These are phyloP conservation scores for Heterotis niloticus DNA, from an alignment of 2,113 vertebrate species.

Conservation along the genomic window DNA sequence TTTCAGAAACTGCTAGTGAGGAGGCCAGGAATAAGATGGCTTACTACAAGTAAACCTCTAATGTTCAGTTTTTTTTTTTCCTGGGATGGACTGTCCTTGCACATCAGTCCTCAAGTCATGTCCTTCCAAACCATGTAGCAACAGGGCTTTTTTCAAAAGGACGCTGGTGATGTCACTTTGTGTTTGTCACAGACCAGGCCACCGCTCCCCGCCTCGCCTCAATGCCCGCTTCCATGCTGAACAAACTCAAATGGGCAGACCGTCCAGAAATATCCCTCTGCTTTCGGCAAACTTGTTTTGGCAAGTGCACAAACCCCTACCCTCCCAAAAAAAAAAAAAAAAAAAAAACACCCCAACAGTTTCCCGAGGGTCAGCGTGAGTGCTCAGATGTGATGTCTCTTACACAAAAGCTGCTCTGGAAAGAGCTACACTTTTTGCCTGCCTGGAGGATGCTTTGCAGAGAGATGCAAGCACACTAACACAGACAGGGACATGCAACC, in stretches of 20 bases:
- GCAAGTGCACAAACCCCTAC: background rate
- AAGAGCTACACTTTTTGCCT: background rate
- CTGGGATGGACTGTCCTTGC: constrained; percentile 42
- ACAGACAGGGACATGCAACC: too few species aligned
- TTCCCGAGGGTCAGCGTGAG: background rate
- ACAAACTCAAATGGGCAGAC: constrained; percentile 21
- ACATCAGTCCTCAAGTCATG: constrained; percentile 18
- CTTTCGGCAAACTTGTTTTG: background rate
- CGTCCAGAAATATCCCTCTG: constrained; percentile 29
- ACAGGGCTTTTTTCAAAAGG: constrained; percentile 42
- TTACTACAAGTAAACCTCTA: too few species aligned
- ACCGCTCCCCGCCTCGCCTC: background rate
- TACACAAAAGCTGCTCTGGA: background rate
- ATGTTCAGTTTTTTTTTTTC: background rate
- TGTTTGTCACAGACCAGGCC: constrained; percentile 45
- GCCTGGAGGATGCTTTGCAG: background rate
- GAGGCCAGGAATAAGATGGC: too few species aligned
- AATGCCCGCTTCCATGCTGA: background rate
- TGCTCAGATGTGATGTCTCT: background rate
- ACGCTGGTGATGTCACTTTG: constrained; percentile 48
- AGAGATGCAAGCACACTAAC: background rate
- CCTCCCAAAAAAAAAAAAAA: too few species aligned
- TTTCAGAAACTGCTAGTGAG: too few species aligned
- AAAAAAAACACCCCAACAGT: background rate
- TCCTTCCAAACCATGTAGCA: constrained; percentile 12